Evolutionary conservation across 1,140 invertebrate genomes (phyloP).

Genomic region (Sarcophaga peregrina): DNA sequence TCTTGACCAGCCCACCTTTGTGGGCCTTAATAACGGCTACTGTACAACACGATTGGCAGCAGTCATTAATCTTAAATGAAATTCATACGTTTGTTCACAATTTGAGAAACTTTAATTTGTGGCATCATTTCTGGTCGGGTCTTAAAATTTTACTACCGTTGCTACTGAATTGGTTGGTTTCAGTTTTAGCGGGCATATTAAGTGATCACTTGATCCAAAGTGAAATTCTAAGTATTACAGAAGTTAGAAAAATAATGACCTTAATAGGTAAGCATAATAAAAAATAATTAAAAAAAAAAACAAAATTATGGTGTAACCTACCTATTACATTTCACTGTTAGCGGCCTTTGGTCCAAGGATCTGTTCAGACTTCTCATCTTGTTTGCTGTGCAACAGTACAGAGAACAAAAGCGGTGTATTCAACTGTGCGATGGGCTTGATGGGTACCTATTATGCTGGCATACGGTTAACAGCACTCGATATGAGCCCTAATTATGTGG

Average conservation of each 20-base stretch:
- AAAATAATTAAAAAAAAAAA: no score
- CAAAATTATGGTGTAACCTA: slow-evolving; percentile 36
- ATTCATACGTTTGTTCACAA: slow-evolving; percentile 94
- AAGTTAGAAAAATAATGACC: slow-evolving; percentile 78
- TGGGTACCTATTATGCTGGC: slow-evolving; percentile 77
- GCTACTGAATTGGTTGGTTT: slow-evolving; percentile 78
- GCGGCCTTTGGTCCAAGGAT: slow-evolving; percentile 50
- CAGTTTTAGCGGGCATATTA: slow-evolving; percentile 73
- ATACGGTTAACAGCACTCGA: slow-evolving; percentile 82
- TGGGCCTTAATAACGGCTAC: slow-evolving; percentile 79
- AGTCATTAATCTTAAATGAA: slow-evolving; percentile 86
- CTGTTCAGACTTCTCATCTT: slow-evolving; percentile 51
- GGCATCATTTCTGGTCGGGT: slow-evolving; percentile 85
- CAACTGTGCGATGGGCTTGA: slow-evolving; percentile 63
- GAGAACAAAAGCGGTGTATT: slow-evolving; percentile 48
- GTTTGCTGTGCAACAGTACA: slow-evolving; percentile 47
- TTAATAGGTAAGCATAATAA: slow-evolving; percentile 69
- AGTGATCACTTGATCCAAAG: slow-evolving; percentile 76
- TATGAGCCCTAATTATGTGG: slow-evolving; percentile 81
- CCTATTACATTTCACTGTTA: slow-evolving; percentile 25
- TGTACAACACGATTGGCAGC: slow-evolving; percentile 91
- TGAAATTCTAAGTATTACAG: slow-evolving; percentile 70
- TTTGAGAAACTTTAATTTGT: slow-evolving; percentile 90
- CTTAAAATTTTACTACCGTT: slow-evolving; percentile 77
- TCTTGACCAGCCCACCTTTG: slow-evolving; percentile 80